Percentiles rank a stretch among this genome's conserved stretches.
These are phyloP conservation scores for Ylistrum balloti DNA, from an alignment of 1,140 invertebrate species.

Conservation along the genomic window DNA sequence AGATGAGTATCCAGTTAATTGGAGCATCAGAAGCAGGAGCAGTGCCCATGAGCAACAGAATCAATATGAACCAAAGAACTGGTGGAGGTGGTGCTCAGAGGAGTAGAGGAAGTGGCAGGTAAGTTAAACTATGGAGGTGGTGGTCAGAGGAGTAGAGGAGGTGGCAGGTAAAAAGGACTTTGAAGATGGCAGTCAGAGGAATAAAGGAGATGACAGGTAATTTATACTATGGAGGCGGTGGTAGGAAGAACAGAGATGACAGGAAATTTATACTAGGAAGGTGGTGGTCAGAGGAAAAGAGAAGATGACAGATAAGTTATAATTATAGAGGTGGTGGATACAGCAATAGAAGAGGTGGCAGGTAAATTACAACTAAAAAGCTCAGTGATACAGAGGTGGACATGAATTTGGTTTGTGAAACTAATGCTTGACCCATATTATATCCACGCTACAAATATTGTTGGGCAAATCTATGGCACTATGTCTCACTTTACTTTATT, in stretches of 20 bases:
- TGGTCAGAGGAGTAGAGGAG: conserved; percentile 47
- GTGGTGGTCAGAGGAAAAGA: too few relatives aligned
- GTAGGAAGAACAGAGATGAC: conserved; percentile 44
- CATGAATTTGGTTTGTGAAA: too few relatives aligned
- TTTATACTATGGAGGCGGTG: conserved; percentile 23
- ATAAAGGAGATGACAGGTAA: not conserved
- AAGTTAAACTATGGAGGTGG: conserved; percentile 32
- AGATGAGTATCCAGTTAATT: conserved; percentile 9
- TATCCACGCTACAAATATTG: too few relatives aligned
- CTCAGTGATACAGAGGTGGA: too few relatives aligned
- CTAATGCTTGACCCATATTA: too few relatives aligned
- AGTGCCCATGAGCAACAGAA: not conserved
- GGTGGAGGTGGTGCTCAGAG: not conserved
- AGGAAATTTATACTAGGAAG: too few relatives aligned
- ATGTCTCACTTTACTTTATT: too few relatives aligned
- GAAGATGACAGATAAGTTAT: too few relatives aligned
- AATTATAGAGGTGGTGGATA: too few relatives aligned
- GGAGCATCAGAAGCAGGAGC: not conserved
- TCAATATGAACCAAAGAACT: conserved; percentile 3
- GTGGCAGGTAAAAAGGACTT: not conserved
- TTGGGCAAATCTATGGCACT: too few relatives aligned
- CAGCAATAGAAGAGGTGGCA: conserved; percentile 47
- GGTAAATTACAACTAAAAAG: too few relatives aligned
- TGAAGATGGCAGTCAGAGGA: conserved; percentile 47
- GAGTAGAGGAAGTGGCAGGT: not conserved